A percentile compares a stretch with the other conserved stretches of the same genome.
Evolutionary conservation across 2,888 invertebrate species (phyloP).

Genomic region (Creontiades dilutus): DNA sequence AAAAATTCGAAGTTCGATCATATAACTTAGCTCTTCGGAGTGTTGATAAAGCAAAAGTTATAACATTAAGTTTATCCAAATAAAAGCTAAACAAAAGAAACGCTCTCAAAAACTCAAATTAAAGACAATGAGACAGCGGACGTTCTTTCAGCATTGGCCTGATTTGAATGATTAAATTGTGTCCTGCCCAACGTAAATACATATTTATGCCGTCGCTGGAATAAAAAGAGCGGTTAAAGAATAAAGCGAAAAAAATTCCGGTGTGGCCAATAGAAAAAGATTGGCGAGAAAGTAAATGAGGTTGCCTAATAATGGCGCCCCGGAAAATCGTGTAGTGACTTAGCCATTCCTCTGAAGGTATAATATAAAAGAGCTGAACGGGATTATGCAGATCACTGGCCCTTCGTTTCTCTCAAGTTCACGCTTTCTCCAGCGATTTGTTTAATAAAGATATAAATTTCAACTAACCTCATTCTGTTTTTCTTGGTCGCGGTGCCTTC

Average conservation of each 20-base stretch:
- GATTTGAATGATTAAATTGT: neutral
- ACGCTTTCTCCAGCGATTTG: slow-evolving; percentile 19
- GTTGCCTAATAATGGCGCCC: neutral
- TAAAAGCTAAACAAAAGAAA: too few species aligned
- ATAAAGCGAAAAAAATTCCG: too few species aligned
- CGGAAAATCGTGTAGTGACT: neutral
- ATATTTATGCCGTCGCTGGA: too few species aligned
- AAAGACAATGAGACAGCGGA: too few species aligned
- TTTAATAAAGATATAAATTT: slow-evolving; percentile 19
- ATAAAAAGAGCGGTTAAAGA: too few species aligned
- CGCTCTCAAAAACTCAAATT: too few species aligned
- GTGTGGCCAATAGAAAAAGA: neutral
- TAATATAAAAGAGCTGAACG: neutral
- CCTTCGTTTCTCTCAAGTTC: neutral
- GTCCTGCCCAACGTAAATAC: neutral
- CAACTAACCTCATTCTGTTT: neutral
- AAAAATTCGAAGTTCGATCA: too few species aligned
- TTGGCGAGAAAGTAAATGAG: neutral
- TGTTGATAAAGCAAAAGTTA: too few species aligned
- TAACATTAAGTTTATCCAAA: too few species aligned
- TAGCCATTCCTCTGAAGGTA: neutral
- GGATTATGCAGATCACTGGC: slow-evolving; percentile 10
- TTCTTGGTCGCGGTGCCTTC: neutral
- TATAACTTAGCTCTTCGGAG: too few species aligned
- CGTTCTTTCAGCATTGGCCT: neutral